These are phyloP conservation scores for Pseudorectes ferrugineus DNA, from an alignment of 2,113 vertebrate species.

Conservation along the genomic window DNA sequence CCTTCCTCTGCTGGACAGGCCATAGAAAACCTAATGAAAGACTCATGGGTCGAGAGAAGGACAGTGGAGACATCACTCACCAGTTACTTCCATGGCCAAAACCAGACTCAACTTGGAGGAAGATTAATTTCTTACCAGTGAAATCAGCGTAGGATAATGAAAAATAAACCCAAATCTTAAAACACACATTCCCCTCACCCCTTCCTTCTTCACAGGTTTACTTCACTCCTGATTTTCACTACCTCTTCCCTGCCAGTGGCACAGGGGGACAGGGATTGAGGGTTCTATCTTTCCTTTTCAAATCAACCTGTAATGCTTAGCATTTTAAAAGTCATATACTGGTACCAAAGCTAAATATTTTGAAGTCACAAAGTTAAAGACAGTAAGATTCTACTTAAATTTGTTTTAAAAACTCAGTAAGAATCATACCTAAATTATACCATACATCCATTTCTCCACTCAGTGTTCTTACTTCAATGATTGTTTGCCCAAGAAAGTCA, in stretches of 20 bases:
- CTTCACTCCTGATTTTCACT: background rate
- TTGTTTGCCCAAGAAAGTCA: conserved; percentile 96
- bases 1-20: background rate
- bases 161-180: background rate
- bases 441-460: conserved; percentile 99
- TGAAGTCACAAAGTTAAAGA: background rate
- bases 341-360: background rate
- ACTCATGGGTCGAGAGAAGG: background rate
- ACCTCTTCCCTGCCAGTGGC: background rate
- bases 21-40: background rate
- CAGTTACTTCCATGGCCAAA: background rate
- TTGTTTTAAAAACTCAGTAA: background rate
- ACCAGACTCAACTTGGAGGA: background rate
- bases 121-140: background rate
- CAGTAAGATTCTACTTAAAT: background rate
- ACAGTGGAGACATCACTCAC: background rate
- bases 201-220: background rate
- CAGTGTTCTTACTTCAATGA: conserved; percentile 95
- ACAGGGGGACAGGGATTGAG: fast-evolving
- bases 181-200: background rate
- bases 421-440: conserved; percentile 91
- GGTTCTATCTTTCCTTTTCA: background rate
- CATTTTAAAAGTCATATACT: background rate
- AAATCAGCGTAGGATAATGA: background rate
- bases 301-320: background rate